phyloP scores from a whole-genome alignment of 1,140 invertebrate species.

The Myzus persicae region DNA sequence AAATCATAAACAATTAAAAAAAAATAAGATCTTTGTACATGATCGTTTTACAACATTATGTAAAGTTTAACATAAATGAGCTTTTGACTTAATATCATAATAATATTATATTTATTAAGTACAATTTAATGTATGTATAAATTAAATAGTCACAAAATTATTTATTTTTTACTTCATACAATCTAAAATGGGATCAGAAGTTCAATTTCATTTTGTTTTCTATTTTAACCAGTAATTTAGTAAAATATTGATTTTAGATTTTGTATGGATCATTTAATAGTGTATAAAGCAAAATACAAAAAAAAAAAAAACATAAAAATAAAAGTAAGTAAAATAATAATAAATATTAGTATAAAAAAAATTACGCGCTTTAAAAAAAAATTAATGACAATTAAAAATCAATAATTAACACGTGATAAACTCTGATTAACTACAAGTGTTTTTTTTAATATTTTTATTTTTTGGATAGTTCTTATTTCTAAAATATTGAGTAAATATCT shows the following conservation, averaged over 20 bases:
- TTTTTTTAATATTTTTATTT: not conserved
- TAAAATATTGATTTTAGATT: not conserved
- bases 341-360: slow-evolving; percentile 53
- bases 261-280: not conserved
- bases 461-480: not conserved
- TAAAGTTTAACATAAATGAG: not conserved
- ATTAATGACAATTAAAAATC: slow-evolving; percentile 40
- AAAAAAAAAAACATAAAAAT: not conserved
- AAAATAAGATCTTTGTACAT: slow-evolving; percentile 13
- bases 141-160: slow-evolving; percentile 5
- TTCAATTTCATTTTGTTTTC: not conserved
- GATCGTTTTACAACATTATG: slow-evolving; percentile 9
- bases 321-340: slow-evolving; percentile 27
- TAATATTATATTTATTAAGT: slow-evolving; percentile 14
- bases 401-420: slow-evolving; percentile 56
- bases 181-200: not conserved
- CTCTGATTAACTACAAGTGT: slow-evolving; percentile 52
- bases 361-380: not conserved
- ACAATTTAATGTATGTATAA: not conserved
- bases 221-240: not conserved
- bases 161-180: slow-evolving; percentile 12
- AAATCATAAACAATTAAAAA: not conserved
- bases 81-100: not conserved
- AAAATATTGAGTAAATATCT: not conserved
- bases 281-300: slow-evolving; percentile 32